phyloP scores from a whole-genome alignment of 2,113 vertebrate genomes.

The Gnathonemus echidnorhynchus region DNA sequence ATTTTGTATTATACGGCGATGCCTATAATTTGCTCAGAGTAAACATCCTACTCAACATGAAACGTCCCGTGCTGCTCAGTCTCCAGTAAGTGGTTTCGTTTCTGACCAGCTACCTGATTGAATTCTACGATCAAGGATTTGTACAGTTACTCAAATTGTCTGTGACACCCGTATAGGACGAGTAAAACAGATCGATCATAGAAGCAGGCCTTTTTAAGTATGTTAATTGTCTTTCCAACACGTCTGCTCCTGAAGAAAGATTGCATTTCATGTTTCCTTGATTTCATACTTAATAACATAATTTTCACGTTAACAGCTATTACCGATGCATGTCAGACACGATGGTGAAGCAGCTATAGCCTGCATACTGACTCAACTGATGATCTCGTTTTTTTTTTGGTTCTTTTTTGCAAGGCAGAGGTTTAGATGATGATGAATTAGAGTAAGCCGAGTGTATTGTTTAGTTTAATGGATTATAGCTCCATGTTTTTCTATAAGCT shows the following conservation, averaged over 20 bases:
- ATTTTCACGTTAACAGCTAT: not conserved
- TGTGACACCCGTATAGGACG: not conserved
- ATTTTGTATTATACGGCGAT: not conserved
- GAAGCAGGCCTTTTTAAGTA: not conserved
- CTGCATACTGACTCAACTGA: not conserved
- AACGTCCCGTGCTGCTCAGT: not conserved
- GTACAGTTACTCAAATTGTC: not conserved
- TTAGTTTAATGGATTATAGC: conserved; percentile 7
- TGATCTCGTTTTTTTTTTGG: not conserved
- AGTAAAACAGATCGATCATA: not conserved
- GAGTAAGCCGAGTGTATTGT: not conserved
- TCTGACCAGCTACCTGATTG: not conserved
- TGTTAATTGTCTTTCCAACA: not conserved
- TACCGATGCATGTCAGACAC: not conserved
- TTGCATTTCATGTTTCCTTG: not conserved
- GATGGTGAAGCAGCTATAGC: not conserved
- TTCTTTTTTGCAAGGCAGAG: not conserved
- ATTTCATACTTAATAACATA: not conserved
- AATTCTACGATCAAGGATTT: not conserved
- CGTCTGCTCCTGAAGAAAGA: not conserved
- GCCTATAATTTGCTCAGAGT: not conserved
- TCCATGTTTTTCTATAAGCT: not conserved
- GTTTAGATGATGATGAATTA: not conserved
- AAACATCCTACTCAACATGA: not conserved
- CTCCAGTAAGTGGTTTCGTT: not conserved